Base-by-base conservation (phyloP, 1,140 invertebrate genomes). In the Drosophila leontia region DNA sequence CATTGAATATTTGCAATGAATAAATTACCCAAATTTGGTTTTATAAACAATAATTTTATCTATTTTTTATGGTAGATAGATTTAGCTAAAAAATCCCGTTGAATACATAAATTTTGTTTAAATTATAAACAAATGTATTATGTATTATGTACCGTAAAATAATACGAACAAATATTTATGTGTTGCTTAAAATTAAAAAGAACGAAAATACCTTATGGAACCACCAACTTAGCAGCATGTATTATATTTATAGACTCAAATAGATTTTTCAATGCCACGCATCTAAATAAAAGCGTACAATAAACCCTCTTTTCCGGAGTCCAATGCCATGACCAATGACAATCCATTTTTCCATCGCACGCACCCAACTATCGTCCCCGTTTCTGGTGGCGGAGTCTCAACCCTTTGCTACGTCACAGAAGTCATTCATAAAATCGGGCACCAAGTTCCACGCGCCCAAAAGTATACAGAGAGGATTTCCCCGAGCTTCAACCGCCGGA, bases 281-380 rank as follows among this genome's bases (percentile, higher is more conserved):
- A 9, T 26, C 13, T 62, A 50, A 23, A 51, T 34, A 53, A 26
- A 19, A 34, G 15, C n/a, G 44, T 23, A 17, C 15, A 51, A 53
- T 42, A 41, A 55, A 61, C 13, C 29, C 35, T 23, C 15, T 19
- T 41, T 47, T 45, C 23, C n/a, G 17, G 39, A 8, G 44, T 50
- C 50, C 65, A 88, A 70, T 72, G 80, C 80, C 85, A 88, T 80
- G 84, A 87, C 84, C 84, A 87, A 80, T 87, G 84, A 87, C 80
- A 87, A 80, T 88, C 69, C 76, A 70, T 90, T 80, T 74, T 48
- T 62, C 53, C 77, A 74, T 56, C 76, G 59, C 84, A 90, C 84
- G 77, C 84, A 87, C 64, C 45, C 32, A 47, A 60, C 76, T 55
- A 65, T 37, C 44, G 32, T 3, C 4, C 42, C 23, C n/a, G 7